Base-by-base conservation (phyloP, 2,888 invertebrate species). In the Erynnis tages region DNA sequence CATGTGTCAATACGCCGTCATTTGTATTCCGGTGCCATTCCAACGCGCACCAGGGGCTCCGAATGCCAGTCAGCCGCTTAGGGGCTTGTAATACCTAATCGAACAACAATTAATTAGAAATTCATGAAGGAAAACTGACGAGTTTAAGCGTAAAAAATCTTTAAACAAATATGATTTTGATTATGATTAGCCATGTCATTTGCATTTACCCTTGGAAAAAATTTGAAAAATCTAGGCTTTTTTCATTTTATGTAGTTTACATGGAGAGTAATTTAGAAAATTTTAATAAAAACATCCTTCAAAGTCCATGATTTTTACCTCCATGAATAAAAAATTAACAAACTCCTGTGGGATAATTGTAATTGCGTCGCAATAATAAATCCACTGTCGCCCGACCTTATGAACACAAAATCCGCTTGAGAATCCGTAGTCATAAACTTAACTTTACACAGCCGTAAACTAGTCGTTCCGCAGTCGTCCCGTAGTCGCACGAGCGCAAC, bases 21-120 rank as follows among this genome's bases (percentile, higher is more conserved):
- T 46, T 46, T 35, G 46, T 46, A 46, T 46, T 46, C 46, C 27
- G 27, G 17, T 46, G 27, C n/a, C 35, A 46, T 27, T 46, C 8
- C 35, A 16, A 10, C 10, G 27, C 25, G 25, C 35, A 27, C 46
- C 27, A 35, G 25, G 25, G 35, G 25, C 10, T 46, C 11, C 5
- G 45, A 35, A 46, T 35, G 46, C 35, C 27, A 27, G 27, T 35
- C 46, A 27, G 25, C 14, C 32, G 45, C 45, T 44, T 44, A 34
- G 32, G 10, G 35, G 35, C 17, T 46, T 25, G 16, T 32, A 46
- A 17, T 46, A 16, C 25, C 25, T 46, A 35, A 35, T 46, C 35
- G 25, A 21, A 45, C 23, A 46, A 35, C 25, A 35, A 46, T 46
- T 35, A 46, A 27, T 37, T 46, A 46, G 27, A 35, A 46, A 46